Base-by-base conservation (phyloP, 2,888 invertebrate genomes). In the Philopedon plagiatum region DNA sequence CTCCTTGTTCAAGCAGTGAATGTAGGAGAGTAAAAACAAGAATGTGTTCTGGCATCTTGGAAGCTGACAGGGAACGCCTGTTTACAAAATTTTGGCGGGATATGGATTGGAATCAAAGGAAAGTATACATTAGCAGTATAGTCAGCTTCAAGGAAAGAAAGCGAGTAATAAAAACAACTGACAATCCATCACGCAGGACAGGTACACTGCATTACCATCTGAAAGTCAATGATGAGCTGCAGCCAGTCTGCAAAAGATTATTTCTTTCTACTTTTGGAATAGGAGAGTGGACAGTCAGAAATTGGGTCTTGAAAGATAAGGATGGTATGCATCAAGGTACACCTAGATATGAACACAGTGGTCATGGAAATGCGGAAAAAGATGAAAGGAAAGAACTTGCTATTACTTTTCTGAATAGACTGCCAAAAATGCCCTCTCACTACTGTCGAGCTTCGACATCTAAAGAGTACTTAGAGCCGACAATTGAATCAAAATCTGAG, bases 61-160 rank as follows among this genome's bases (percentile, higher is more conserved):
- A 63, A 63, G 51, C 56, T n/a, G 44, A 62, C n/a, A 60, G 72
- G 23, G 37, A 58, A 34, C 21, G n/a, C 2, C 18, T 60, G 4
- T 71, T 71, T 66, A 7, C 54, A 23, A 13, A 26, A 2, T 71
- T 71, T 60, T 71, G 65, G 66, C 37, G 9, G 8, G 66, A 71
- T 13, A 71, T 71, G 71, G 60, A 71, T 23, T 58, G 41, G 71
- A 60, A 23, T 15, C 66, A 67, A 37, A n/a, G 44, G 2, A 70
- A 70, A 67, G 21, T 29, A 11, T 71, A 49, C 57, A 58, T 71
- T 44, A 37, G 26, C 11, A 56, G 19, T 56, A 23, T 41, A 19
- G 63, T 63, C 8, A 13, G n/a, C 23, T 18, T 34, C 5, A 51
- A 13, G 11, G 63, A 26, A 29, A 54, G 5, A 63, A 63, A 63